Conservation (phyloP, 2,797 vertebrate genomes). For the Ambastaia sidthimunki region DNA sequence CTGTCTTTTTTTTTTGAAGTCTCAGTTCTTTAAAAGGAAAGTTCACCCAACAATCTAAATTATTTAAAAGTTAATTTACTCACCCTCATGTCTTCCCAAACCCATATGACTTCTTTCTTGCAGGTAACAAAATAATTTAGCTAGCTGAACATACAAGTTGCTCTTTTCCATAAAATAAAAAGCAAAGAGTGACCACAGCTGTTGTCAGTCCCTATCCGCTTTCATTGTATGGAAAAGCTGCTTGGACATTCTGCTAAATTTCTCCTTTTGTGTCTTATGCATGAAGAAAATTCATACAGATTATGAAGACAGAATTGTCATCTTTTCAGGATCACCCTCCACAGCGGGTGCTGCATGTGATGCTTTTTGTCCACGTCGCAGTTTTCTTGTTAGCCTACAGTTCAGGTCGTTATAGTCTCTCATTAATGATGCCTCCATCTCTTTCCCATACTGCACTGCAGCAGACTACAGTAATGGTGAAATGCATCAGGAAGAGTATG, state of each 20-base stretch:
- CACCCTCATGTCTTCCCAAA: no score
- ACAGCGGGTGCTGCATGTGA: conserved; percentile 57
- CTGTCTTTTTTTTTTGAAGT: no score
- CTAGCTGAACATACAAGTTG: not conserved
- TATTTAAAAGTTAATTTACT: not conserved
- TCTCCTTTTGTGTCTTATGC: not conserved
- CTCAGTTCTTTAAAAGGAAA: not conserved
- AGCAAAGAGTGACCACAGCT: not conserved
- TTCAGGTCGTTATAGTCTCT: conserved; percentile 53
- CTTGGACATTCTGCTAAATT: not conserved
- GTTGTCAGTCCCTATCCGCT: not conserved
- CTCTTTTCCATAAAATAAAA: not conserved
- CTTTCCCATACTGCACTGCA: conserved; percentile 39
- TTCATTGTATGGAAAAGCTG: not conserved
- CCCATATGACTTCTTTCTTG: not conserved
- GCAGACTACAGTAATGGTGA: conserved; percentile 46
- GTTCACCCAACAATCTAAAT: not conserved
- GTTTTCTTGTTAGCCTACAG: conserved; percentile 45
- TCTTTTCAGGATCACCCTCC: conserved; percentile 23
- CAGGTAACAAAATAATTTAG: not conserved
- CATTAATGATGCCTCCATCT: conserved; percentile 63
- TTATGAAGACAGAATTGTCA: conserved; percentile 2
- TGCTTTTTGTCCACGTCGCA: conserved; percentile 60
- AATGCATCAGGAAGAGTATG: conserved; percentile 67
- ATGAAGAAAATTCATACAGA: not conserved